A percentile compares a stretch with the other conserved stretches of the same genome.
phyloP scores from a whole-genome alignment of 2,797 vertebrate genomes.

The Eremophila alpestris region DNA sequence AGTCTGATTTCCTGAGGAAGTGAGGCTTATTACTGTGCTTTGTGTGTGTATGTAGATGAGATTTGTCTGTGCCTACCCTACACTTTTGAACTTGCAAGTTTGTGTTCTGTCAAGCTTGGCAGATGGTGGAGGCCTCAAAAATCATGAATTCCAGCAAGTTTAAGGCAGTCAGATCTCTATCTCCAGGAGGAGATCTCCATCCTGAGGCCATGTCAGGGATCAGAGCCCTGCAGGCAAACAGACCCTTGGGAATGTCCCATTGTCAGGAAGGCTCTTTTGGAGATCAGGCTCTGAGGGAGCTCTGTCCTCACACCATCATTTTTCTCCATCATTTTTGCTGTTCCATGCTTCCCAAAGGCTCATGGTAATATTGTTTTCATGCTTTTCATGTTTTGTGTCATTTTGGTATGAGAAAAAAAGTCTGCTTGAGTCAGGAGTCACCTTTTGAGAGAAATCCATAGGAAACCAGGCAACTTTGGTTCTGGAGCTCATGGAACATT shows the following conservation, averaged over 20 bases:
- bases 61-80: constrained; percentile 18
- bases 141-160: background rate
- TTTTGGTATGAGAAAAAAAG: background rate
- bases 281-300: background rate
- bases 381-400: accelerated
- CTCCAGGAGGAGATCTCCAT: background rate
- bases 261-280: background rate
- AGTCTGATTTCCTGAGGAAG: constrained; percentile 52
- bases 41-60: constrained; percentile 23
- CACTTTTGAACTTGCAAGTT: constrained; percentile 27
- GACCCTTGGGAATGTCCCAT: background rate
- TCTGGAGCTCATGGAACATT: background rate
- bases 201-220: background rate
- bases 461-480: background rate
- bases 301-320: background rate
- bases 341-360: background rate
- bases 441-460: background rate
- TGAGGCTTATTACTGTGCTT: constrained; percentile 29
- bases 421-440: background rate
- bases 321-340: background rate
- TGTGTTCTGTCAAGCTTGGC: constrained; percentile 7
- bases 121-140: background rate
- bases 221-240: background rate
- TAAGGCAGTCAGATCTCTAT: background rate
- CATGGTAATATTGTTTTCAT: accelerated